These are phyloP conservation scores for Lophotriccus pileatus DNA, from an alignment of 2,797 vertebrate species.

Conservation along the genomic window DNA sequence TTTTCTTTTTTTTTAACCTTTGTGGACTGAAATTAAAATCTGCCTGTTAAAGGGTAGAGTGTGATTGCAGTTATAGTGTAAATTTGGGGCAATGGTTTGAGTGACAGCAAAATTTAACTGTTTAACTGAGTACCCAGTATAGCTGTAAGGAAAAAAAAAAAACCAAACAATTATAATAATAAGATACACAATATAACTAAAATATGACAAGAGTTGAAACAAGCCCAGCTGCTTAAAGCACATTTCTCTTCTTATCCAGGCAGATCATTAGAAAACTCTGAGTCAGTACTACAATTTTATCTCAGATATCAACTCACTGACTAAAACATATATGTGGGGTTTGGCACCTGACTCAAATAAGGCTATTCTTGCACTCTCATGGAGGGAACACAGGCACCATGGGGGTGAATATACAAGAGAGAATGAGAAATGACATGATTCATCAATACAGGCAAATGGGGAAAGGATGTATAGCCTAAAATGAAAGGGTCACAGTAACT, in stretches of 20 bases:
- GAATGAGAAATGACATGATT: slow-evolving; percentile 13
- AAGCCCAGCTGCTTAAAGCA: slow-evolving; percentile 13
- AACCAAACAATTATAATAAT: not conserved
- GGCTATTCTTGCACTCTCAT: not conserved
- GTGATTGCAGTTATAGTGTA: not conserved
- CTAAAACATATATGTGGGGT: not conserved
- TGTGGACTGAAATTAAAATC: not conserved
- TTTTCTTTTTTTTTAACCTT: not conserved
- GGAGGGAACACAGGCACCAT: not conserved
- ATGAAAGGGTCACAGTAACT: not conserved
- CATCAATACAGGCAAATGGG: not conserved
- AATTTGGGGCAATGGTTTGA: slow-evolving; percentile 15
- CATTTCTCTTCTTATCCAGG: not conserved
- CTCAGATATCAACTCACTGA: not conserved
- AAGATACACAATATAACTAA: not conserved
- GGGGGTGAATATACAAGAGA: not conserved
- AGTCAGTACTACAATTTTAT: not conserved
- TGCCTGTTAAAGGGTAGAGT: not conserved
- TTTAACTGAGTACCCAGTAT: not conserved
- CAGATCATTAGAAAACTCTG: not conserved
- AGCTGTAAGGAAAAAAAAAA: not conserved
- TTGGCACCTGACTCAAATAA: not conserved
- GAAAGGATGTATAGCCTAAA: not conserved
- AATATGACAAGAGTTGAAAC: not conserved
- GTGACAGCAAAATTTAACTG: not conserved